Evolutionary conservation across 2,888 invertebrate species (phyloP).

Genomic region (Mythimna albipuncta): DNA sequence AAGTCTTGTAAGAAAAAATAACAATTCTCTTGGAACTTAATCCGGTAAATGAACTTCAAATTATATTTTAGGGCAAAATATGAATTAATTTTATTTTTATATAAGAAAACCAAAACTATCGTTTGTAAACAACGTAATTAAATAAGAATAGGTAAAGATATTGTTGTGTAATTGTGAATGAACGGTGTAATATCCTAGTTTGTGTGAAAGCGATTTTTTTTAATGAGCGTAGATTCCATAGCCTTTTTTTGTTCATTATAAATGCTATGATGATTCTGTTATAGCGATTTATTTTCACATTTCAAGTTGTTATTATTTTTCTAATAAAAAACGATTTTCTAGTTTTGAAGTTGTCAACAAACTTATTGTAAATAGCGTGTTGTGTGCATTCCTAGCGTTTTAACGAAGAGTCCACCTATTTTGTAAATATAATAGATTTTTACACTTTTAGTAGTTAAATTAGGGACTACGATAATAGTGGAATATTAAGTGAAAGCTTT

Average conservation of each 20-base stretch:
- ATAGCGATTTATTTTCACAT: conserved; percentile 7
- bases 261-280: conserved; percentile 7
- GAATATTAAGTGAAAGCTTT: conserved; percentile 84
- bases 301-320: conserved; percentile 48
- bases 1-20: background rate
- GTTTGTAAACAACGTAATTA: conserved; percentile 53
- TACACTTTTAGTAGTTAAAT: conserved; percentile 83
- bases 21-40: conserved; percentile 13
- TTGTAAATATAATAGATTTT: conserved; percentile 90
- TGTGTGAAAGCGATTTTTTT: conserved; percentile 36
- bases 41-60: conserved; percentile 48
- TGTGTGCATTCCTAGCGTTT: conserved; percentile 86
- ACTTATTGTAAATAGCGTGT: conserved; percentile 75
- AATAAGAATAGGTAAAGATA: conserved; percentile 49
- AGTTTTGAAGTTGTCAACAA: conserved; percentile 45
- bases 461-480: conserved; percentile 71
- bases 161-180: conserved; percentile 43
- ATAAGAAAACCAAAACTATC: conserved; percentile 79
- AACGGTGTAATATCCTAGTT: conserved; percentile 24
- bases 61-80: conserved; percentile 64
- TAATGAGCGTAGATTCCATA: background rate
- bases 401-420: conserved; percentile 90
- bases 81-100: conserved; percentile 78
- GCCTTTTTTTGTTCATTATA: background rate
- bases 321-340: conserved; percentile 23